These are phyloP conservation scores for Eristalis pertinax DNA, from an alignment of 2,888 invertebrate species.

Conservation along the genomic window DNA sequence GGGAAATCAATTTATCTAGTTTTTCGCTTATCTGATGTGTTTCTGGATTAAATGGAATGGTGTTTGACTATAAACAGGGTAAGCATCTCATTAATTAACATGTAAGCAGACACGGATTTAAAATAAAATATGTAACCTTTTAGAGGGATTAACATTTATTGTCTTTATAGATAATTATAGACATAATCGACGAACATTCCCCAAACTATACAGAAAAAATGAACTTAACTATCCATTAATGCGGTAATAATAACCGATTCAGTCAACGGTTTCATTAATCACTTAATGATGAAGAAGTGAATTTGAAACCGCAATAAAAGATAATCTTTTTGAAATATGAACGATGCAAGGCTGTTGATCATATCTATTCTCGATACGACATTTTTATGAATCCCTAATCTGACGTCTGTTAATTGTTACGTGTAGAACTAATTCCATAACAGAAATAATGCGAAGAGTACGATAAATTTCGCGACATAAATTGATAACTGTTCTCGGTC, in stretches of 20 bases:
- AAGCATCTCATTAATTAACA: background rate
- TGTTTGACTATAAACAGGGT: background rate
- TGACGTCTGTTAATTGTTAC: no score
- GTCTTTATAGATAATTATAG: background rate
- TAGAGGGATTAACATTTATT: background rate
- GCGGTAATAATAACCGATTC: background rate
- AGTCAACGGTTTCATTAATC: background rate
- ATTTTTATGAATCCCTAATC: background rate
- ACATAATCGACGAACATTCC: background rate
- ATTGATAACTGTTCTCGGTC: no score
- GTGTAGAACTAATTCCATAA: no score
- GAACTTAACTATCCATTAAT: background rate
- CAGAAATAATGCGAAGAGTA: no score
- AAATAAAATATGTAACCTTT: background rate
- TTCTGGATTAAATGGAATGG: background rate
- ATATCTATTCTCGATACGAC: background rate
- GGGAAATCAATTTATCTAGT: background rate
- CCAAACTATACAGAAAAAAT: background rate
- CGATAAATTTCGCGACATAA: no score
- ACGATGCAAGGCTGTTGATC: background rate
- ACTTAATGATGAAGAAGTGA: background rate
- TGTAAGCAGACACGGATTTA: background rate
- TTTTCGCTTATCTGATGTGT: background rate
- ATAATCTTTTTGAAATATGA: background rate
- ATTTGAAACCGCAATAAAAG: background rate